Percentiles rank a stretch among this genome's conserved stretches.
Conservation (phyloP, 1,140 invertebrate species). For the Dendrolimus kikuchii region DNA sequence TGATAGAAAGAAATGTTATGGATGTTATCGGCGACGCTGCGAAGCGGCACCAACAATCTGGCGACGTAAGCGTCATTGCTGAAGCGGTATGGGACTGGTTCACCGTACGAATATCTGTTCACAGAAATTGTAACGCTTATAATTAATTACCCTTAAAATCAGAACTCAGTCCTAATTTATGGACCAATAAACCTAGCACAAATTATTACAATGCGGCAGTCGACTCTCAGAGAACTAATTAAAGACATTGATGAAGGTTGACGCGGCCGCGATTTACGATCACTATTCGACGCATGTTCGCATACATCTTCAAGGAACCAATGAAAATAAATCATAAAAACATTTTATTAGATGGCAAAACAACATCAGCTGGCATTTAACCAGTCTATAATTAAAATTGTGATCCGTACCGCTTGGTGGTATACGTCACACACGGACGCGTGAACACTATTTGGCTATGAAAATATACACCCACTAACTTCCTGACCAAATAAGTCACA, state of each 20-base stretch:
- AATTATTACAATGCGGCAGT: too few species aligned
- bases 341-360: conserved; percentile 36
- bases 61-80: conserved; percentile 78
- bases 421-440: conserved; percentile 28
- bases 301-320: conserved; percentile 15
- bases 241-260: neutral
- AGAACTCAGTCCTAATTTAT: too few species aligned
- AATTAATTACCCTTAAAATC: too few species aligned
- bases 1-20: conserved; percentile 76
- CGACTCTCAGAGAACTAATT: too few species aligned
- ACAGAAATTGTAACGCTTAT: conserved; percentile 1
- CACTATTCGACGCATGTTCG: neutral
- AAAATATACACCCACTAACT: conserved; percentile 42
- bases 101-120: conserved; percentile 56
- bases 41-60: conserved; percentile 74
- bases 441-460: conserved; percentile 40
- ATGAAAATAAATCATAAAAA: conserved; percentile 53
- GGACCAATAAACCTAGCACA: too few species aligned
- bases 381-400: conserved; percentile 53
- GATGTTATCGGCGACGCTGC: conserved; percentile 72
- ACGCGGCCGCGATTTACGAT: conserved; percentile 10
- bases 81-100: conserved; percentile 65
- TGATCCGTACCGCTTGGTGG: conserved; percentile 13
- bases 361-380: conserved; percentile 61
- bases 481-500: neutral